Conservation (phyloP, 2,797 vertebrate genomes). For the Crax fasciolata region DNA sequence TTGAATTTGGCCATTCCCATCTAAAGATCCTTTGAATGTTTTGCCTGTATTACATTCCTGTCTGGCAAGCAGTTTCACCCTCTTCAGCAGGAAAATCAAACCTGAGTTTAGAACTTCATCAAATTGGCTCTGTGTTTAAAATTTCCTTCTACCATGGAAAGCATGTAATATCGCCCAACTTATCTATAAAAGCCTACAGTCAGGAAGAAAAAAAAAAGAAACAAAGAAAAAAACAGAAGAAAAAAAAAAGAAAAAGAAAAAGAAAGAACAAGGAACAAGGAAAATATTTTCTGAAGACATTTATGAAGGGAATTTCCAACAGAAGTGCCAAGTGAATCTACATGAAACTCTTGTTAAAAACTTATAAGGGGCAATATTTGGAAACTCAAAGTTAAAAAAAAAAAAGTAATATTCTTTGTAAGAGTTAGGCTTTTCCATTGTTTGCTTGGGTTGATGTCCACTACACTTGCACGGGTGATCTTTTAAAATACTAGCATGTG, state of each 20-base stretch:
- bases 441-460: not conserved
- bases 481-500: not conserved
- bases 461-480: not conserved
- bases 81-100: slow-evolving; percentile 8
- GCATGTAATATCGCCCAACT: not conserved
- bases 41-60: not conserved
- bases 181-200: not conserved
- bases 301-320: not conserved
- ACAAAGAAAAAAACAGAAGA: no score
- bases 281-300: not conserved
- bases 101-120: not conserved
- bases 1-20: not conserved
- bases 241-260: not conserved
- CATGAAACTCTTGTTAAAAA: not conserved
- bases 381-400: not conserved
- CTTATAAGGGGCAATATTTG: not conserved
- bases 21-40: not conserved
- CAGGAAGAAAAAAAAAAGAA: not conserved
- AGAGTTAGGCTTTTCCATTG: not conserved
- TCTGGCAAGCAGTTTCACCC: not conserved
- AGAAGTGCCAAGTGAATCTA: not conserved
- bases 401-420: not conserved
- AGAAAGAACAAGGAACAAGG: no score
- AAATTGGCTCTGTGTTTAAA: not conserved
- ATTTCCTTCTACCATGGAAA: not conserved